Percentiles rank a stretch among this genome's conserved stretches.
These are phyloP conservation scores for Coptotermes formosanus DNA, from an alignment of 1,140 invertebrate species.

Conservation along the genomic window DNA sequence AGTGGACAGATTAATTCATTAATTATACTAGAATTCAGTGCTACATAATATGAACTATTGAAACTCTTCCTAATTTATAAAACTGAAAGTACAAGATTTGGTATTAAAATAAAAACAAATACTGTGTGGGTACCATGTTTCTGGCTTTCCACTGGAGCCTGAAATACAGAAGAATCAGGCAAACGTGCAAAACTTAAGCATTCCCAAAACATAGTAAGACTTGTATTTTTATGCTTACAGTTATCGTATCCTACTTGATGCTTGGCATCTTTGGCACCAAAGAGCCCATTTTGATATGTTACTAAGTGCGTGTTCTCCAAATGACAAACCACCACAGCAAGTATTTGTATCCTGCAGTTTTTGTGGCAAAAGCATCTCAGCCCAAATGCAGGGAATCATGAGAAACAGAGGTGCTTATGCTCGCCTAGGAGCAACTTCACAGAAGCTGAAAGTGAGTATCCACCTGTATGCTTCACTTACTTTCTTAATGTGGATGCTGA, in stretches of 20 bases:
- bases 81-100: too few species aligned
- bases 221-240: conserved; percentile 48
- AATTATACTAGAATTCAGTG: too few species aligned
- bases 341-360: conserved; percentile 91
- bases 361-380: conserved; percentile 89
- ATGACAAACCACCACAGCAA: conserved; percentile 67
- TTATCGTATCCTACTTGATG: conserved; percentile 72
- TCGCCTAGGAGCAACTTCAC: conserved; percentile 59
- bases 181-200: too few species aligned
- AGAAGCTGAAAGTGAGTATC: conserved; percentile 60
- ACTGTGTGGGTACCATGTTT: too few species aligned
- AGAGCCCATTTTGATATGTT: conserved; percentile 76
- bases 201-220: background rate
- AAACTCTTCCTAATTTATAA: too few species aligned
- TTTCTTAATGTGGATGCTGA: too few species aligned
- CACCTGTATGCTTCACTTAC: too few species aligned
- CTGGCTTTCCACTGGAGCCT: too few species aligned
- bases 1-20: too few species aligned
- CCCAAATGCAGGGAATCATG: conserved; percentile 64
- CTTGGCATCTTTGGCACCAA: conserved; percentile 79
- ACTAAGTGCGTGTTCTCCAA: conserved; percentile 60
- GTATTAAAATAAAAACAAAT: too few species aligned
- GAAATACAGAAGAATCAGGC: too few species aligned
- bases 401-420: conserved; percentile 60
- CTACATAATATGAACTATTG: too few species aligned